Evolutionary conservation across 2,888 invertebrate species (phyloP).

Genomic region (Epinotia ramella): DNA sequence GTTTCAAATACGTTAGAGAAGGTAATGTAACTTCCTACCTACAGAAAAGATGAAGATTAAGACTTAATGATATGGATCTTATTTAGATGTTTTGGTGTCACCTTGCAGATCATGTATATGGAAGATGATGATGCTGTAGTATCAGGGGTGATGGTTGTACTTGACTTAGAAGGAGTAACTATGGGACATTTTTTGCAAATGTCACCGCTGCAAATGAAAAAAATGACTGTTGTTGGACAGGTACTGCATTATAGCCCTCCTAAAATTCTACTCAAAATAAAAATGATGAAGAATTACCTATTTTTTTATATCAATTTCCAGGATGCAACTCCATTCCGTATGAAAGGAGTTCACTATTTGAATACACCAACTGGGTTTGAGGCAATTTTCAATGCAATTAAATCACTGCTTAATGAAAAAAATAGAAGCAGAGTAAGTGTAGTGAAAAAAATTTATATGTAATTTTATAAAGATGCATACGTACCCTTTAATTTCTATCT

Average conservation of each 20-base stretch:
- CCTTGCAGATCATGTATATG: slow-evolving; percentile 63
- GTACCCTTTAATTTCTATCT: neutral
- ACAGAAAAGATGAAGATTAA: neutral
- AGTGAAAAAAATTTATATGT: too few species aligned
- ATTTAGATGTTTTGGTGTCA: neutral
- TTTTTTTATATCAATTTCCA: slow-evolving; percentile 59
- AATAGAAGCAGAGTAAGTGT: slow-evolving; percentile 80
- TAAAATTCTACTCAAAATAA: neutral
- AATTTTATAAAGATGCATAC: slow-evolving; percentile 11
- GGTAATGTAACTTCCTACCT: slow-evolving; percentile 46
- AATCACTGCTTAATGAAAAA: slow-evolving; percentile 84
- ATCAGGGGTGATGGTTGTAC: slow-evolving; percentile 65
- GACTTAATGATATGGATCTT: neutral
- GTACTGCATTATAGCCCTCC: neutral
- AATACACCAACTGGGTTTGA: slow-evolving; percentile 85
- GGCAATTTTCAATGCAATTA: slow-evolving; percentile 81
- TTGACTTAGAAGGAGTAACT: slow-evolving; percentile 74
- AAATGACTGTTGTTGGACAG: slow-evolving; percentile 61
- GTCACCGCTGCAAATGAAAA: slow-evolving; percentile 76
- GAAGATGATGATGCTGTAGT: slow-evolving; percentile 76
- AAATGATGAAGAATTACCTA: neutral
- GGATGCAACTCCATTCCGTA: slow-evolving; percentile 85
- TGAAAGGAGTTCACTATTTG: slow-evolving; percentile 85
- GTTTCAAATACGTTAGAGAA: slow-evolving; percentile 58
- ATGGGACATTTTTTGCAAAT: slow-evolving; percentile 74